Conservation (phyloP, 2,113 vertebrate species). For the Periophthalmus modestus region DNA sequence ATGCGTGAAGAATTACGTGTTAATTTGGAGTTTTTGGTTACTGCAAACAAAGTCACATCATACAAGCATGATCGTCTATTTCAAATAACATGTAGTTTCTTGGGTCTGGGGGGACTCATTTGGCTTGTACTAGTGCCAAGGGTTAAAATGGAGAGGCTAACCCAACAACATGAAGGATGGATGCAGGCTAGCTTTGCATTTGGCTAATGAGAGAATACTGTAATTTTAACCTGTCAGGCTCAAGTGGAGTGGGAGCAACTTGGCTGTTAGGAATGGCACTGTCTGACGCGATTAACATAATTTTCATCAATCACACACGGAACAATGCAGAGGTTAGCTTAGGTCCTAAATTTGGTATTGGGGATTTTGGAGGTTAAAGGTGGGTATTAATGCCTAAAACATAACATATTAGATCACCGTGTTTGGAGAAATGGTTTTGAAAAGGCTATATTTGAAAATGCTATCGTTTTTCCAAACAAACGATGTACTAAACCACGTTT, state of each 20-base stretch:
- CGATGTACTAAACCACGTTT: too few relatives aligned
- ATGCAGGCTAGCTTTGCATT: not conserved
- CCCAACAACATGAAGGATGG: not conserved
- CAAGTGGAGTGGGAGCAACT: not conserved
- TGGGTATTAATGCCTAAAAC: too few relatives aligned
- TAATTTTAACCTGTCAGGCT: conserved; percentile 15
- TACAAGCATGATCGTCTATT: conserved; percentile 10
- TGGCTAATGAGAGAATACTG: conserved; percentile 9
- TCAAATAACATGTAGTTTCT: conserved; percentile 6
- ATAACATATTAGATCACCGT: too few relatives aligned
- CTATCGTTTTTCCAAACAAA: too few relatives aligned
- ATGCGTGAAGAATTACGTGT: conserved; percentile 8
- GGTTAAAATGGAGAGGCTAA: conserved; percentile 10
- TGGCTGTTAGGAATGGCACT: not conserved
- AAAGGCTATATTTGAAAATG: too few relatives aligned
- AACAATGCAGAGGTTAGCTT: not conserved
- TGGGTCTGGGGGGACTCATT: conserved; percentile 8
- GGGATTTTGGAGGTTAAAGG: not conserved
- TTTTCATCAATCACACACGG: conserved; percentile 4
- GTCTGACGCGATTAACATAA: not conserved
- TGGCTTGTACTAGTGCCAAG: not conserved
- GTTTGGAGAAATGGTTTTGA: too few relatives aligned
- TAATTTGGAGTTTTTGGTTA: conserved; percentile 14
- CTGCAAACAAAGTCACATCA: conserved; percentile 18
- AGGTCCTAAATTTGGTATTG: not conserved